Conservation (phyloP, 1,140 invertebrate genomes). For the Idris sp. region DNA sequence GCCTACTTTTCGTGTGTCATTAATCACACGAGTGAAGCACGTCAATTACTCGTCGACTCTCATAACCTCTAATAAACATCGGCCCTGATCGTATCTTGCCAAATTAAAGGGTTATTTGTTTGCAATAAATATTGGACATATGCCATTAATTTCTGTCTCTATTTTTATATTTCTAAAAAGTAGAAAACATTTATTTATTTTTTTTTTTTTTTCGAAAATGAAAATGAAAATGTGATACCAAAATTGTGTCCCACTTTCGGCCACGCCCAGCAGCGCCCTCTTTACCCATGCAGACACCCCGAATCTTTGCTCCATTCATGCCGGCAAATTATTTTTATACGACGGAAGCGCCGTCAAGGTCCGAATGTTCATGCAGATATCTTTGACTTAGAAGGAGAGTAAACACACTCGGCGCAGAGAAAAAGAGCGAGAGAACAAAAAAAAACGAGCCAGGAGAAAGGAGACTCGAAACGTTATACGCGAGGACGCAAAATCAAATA, state of each 20-base stretch:
- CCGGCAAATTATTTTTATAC: conserved; percentile 59
- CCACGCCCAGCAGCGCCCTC: conserved; percentile 46
- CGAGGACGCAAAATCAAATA: conserved; percentile 53
- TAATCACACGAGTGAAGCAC: conserved; percentile 20
- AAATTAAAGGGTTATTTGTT: conserved; percentile 34
- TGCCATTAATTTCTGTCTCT: too few relatives aligned
- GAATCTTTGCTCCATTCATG: conserved; percentile 61
- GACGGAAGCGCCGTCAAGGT: conserved; percentile 57
- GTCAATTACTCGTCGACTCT: conserved; percentile 34
- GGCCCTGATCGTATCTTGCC: conserved; percentile 8
- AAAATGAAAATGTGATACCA: too few relatives aligned
- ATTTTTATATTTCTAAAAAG: too few relatives aligned
- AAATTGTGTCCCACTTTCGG: conserved; percentile 18
- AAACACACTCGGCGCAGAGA: too few relatives aligned
- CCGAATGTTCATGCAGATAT: conserved; percentile 20
- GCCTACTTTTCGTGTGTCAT: too few relatives aligned
- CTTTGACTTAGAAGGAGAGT: too few relatives aligned
- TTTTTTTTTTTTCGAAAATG: too few relatives aligned
- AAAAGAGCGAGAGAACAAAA: too few relatives aligned
- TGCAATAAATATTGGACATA: conserved; percentile 31
- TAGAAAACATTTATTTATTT: too few relatives aligned
- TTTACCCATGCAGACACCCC: conserved; percentile 2
- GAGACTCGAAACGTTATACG: conserved; percentile 35
- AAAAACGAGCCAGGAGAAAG: conserved; percentile 48
- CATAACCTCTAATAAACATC: conserved; percentile 26